These are phyloP conservation scores for Drosophila pseudoananassae DNA, from an alignment of 1,140 invertebrate genomes.

Conservation along the genomic window DNA sequence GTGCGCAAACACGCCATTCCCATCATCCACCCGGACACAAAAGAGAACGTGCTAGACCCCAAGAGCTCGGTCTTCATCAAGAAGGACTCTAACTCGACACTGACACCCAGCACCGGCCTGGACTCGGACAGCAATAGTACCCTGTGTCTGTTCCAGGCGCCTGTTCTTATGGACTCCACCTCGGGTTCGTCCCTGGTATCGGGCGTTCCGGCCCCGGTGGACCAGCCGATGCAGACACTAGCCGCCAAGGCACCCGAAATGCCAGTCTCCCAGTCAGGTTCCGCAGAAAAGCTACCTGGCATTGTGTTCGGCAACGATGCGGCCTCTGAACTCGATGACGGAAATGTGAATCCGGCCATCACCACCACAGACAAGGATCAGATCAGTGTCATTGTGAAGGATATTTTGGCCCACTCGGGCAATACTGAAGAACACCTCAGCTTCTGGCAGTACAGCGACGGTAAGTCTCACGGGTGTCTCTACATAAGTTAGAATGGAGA, in stretches of 20 bases:
- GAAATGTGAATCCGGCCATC: background rate
- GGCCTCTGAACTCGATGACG: background rate
- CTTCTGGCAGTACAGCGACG: slow-evolving; percentile 65
- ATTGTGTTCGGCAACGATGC: slow-evolving; percentile 14
- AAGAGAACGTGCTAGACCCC: slow-evolving; percentile 67
- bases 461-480: slow-evolving; percentile 32
- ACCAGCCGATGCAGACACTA: slow-evolving; percentile 73
- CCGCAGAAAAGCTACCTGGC: slow-evolving; percentile 10
- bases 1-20: slow-evolving; percentile 71
- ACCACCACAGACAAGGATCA: slow-evolving; percentile 57
- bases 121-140: slow-evolving; percentile 46
- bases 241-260: slow-evolving; percentile 16
- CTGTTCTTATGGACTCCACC: slow-evolving; percentile 29
- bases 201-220: slow-evolving; percentile 22
- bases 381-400: slow-evolving; percentile 72
- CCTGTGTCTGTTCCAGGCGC: slow-evolving; percentile 30
- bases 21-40: slow-evolving; percentile 75
- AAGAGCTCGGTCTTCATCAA: slow-evolving; percentile 61
- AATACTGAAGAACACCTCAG: slow-evolving; percentile 62
- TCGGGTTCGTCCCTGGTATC: slow-evolving; percentile 31
- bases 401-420: slow-evolving; percentile 60
- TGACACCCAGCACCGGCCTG: slow-evolving; percentile 36
- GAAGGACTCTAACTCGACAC: slow-evolving; percentile 51
- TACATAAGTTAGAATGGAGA: too few species aligned
- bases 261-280: background rate